Conservation (phyloP, 2,797 vertebrate genomes). For the Phrynocephalus vlangalii region DNA sequence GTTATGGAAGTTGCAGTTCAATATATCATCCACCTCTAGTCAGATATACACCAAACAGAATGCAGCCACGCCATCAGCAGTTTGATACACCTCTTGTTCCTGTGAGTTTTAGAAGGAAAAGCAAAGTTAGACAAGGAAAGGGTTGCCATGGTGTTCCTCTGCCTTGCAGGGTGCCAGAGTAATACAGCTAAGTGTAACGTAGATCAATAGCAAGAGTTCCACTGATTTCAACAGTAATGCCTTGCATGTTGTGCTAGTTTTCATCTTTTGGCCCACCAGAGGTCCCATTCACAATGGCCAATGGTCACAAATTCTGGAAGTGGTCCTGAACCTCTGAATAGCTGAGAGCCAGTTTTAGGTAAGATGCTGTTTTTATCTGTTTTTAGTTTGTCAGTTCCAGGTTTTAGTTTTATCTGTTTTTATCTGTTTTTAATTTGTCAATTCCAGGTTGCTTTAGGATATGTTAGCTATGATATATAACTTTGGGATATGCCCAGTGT, state of each 20-base stretch:
- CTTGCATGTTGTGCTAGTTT: too few species aligned
- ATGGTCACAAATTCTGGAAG: too few species aligned
- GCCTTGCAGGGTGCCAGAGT: background rate
- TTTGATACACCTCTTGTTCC: too few species aligned
- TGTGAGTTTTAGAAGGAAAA: background rate
- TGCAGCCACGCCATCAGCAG: background rate
- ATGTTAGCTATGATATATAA: background rate
- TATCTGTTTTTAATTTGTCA: background rate
- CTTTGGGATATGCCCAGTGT: background rate
- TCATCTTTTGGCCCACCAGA: too few species aligned
- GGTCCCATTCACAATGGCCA: too few species aligned
- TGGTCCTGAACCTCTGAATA: too few species aligned
- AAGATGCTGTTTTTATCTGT: too few species aligned
- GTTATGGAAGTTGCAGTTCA: too few species aligned
- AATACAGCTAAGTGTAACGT: background rate
- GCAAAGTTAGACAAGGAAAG: background rate
- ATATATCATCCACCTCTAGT: background rate
- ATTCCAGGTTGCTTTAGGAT: background rate
- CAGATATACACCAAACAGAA: background rate
- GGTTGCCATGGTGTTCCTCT: background rate
- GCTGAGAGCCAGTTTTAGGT: too few species aligned
- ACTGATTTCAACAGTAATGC: background rate
- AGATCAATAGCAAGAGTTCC: background rate
- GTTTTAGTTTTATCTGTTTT: background rate
- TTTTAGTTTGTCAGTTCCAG: background rate